Evolutionary conservation across 37 sponge, comb jelly and placozoan genomes (phyloP).

Genomic region (Lycopodina hypogea): DNA sequence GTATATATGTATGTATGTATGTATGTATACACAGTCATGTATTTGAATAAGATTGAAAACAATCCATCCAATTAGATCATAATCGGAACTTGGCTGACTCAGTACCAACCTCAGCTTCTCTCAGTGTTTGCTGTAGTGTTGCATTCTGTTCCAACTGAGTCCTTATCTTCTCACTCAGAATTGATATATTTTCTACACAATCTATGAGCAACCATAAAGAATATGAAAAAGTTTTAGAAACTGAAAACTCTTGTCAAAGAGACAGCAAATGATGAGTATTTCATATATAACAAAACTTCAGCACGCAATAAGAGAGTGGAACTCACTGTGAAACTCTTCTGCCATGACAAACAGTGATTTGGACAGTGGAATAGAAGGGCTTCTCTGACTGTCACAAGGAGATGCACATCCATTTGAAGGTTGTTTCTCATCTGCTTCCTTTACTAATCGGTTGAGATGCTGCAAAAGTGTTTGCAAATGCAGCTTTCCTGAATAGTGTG

Average conservation of each 20-base stretch:
- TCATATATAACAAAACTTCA: too few species aligned
- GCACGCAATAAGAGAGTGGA: not conserved
- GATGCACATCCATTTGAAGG: too few species aligned
- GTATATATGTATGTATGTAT: too few species aligned
- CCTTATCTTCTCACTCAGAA: not conserved
- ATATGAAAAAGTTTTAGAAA: too few species aligned
- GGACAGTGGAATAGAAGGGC: too few species aligned
- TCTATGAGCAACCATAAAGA: not conserved
- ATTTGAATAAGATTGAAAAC: too few species aligned
- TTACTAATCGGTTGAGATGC: constrained; percentile 1
- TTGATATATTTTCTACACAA: not conserved
- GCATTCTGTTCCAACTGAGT: constrained; percentile 1
- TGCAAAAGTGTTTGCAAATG: constrained; percentile 29
- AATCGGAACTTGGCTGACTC: not conserved
- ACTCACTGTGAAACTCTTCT: not conserved
- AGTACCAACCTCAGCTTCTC: constrained; percentile 1
- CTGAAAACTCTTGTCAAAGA: too few species aligned
- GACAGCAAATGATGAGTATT: too few species aligned
- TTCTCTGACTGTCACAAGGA: too few species aligned
- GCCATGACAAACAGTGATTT: not conserved
- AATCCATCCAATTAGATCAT: too few species aligned
- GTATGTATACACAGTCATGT: too few species aligned
- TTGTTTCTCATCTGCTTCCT: not conserved
- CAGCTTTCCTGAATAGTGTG: constrained; percentile 23
- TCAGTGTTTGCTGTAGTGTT: constrained; percentile 2